Percentiles rank a stretch among this genome's conserved stretches.
Conservation (phyloP, 2,113 vertebrate species). For the Rhinoptilus africanus region DNA sequence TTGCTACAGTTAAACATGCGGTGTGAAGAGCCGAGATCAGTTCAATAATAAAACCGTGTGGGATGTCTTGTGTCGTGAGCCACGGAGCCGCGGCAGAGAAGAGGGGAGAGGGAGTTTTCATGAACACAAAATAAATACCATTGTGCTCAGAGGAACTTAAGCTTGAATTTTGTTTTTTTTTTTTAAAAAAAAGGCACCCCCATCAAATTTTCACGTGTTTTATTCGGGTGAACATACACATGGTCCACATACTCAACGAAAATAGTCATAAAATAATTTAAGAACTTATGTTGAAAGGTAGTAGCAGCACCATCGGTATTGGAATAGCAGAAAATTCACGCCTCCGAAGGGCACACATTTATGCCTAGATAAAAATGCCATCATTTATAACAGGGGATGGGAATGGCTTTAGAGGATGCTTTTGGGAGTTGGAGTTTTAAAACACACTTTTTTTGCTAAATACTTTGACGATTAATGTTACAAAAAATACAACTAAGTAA, state of each 20-base stretch:
- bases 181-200: neutral
- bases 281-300: slow-evolving; percentile 60
- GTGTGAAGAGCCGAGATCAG: neutral
- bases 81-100: fast-evolving
- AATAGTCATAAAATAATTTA: slow-evolving; percentile 79
- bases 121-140: neutral
- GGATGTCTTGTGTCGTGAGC: neutral
- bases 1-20: neutral
- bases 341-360: slow-evolving; percentile 23
- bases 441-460: slow-evolving; percentile 34
- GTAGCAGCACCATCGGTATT: slow-evolving; percentile 73
- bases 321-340: slow-evolving; percentile 66
- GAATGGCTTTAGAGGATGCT: slow-evolving; percentile 10
- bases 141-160: neutral
- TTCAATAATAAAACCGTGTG: fast-evolving
- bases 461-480: slow-evolving; percentile 51
- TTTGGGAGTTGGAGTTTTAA: neutral
- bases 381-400: neutral
- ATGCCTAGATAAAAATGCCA: slow-evolving; percentile 36
- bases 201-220: slow-evolving; percentile 66
- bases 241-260: slow-evolving; percentile 66
- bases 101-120: neutral
- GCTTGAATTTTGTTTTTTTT: too few relatives aligned
- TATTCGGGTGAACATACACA: slow-evolving; percentile 75
- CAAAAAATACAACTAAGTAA: slow-evolving; percentile 68